phyloP scores from a whole-genome alignment of 2,113 vertebrate genomes.

The Phyllostomus discolor region DNA sequence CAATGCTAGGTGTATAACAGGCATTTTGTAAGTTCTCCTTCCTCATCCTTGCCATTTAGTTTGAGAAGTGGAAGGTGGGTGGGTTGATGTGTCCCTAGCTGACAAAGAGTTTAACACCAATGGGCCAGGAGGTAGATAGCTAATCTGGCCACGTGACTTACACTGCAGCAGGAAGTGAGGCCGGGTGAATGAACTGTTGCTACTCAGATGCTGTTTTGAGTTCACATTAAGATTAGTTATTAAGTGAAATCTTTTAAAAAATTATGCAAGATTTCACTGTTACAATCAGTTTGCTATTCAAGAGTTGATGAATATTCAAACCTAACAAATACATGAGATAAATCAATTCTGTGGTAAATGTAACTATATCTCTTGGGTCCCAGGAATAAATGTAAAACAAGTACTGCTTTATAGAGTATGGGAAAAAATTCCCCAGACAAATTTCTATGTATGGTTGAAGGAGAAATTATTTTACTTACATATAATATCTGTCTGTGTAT shows the following conservation, averaged over 20 bases:
- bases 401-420: not conserved
- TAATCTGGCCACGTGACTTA: not conserved
- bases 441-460: not conserved
- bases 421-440: not conserved
- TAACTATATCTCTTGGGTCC: slow-evolving; percentile 16
- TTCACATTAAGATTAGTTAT: slow-evolving; percentile 35
- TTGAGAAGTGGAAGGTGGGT: not conserved
- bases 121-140: not conserved
- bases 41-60: not conserved
- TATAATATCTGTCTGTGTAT: not conserved
- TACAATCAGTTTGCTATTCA: slow-evolving; percentile 70
- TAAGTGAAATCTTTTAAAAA: slow-evolving; percentile 46
- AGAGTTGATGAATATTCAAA: slow-evolving; percentile 71
- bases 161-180: not conserved
- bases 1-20: not conserved
- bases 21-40: not conserved
- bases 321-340: slow-evolving; percentile 43
- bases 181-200: not conserved
- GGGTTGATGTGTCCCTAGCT: not conserved
- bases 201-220: not conserved
- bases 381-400: slow-evolving; percentile 47
- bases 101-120: not conserved
- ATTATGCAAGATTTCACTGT: slow-evolving; percentile 61
- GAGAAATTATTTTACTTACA: slow-evolving; percentile 44
- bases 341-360: slow-evolving; percentile 57